Evolutionary conservation across 1,140 invertebrate genomes (phyloP).

Genomic region (Panagrolaimus sp.): DNA sequence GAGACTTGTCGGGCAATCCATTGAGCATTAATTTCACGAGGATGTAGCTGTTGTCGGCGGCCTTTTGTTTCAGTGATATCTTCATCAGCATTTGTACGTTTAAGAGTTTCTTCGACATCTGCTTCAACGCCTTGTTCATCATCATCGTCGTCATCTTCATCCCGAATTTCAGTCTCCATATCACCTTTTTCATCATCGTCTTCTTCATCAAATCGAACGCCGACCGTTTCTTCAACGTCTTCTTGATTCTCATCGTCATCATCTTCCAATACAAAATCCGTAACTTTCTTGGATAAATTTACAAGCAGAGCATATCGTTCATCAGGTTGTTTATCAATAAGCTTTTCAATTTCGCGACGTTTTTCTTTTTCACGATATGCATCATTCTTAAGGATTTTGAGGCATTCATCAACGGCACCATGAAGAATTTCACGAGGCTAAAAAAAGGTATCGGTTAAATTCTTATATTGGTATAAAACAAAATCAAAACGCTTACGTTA

Average conservation of each 20-base stretch:
- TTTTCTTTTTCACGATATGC: constrained; percentile 79
- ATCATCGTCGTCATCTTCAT: constrained; percentile 47
- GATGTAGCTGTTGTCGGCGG: constrained; percentile 62
- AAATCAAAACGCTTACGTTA: constrained; percentile 65
- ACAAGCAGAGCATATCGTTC: constrained; percentile 89
- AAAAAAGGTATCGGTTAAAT: neutral
- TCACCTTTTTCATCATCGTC: constrained; percentile 49
- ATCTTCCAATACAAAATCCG: constrained; percentile 70
- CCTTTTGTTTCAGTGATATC: constrained; percentile 76
- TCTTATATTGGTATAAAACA: neutral
- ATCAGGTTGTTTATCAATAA: constrained; percentile 79
- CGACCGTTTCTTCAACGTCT: constrained; percentile 56
- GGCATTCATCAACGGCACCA: constrained; percentile 94
- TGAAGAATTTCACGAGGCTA: neutral
- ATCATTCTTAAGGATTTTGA: constrained; percentile 90
- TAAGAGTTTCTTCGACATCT: constrained; percentile 38
- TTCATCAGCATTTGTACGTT: constrained; percentile 71
- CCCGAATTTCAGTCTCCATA: constrained; percentile 23
- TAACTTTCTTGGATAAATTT: constrained; percentile 95
- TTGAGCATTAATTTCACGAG: constrained; percentile 95
- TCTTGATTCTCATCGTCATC: constrained; percentile 70
- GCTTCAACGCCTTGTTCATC: constrained; percentile 54
- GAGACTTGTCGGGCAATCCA: constrained; percentile 93
- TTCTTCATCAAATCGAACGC: constrained; percentile 54
- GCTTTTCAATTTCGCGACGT: constrained; percentile 81